phyloP scores from a whole-genome alignment of 2,113 vertebrate species.

The Sturnus vulgaris region DNA sequence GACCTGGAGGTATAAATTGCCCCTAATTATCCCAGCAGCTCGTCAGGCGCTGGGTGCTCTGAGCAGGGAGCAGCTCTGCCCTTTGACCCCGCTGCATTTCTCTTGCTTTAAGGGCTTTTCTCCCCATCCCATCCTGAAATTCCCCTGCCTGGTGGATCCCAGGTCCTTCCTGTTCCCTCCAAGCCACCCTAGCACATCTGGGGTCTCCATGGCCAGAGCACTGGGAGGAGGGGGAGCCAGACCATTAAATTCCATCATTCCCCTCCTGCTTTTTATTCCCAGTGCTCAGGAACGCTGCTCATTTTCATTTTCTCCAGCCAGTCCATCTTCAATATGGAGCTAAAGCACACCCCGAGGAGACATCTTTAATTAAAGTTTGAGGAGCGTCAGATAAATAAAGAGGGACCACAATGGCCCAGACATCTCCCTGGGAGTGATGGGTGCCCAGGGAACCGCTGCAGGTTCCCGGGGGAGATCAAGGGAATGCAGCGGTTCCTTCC shows the following conservation, averaged over 20 bases:
- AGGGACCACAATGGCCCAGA: background rate
- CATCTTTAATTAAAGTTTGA: constrained; percentile 45
- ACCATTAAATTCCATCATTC: background rate
- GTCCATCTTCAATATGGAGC: background rate
- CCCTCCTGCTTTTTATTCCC: background rate
- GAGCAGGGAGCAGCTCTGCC: constrained; percentile 16
- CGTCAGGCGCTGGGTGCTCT: background rate
- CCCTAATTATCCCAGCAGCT: constrained; percentile 51
- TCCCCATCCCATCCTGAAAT: background rate
- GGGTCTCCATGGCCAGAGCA: background rate
- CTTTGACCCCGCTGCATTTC: constrained; percentile 34
- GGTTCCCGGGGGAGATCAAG: constrained; percentile 45
- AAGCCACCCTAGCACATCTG: background rate
- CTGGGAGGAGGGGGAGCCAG: rapidly evolving
- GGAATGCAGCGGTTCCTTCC: constrained; percentile 9
- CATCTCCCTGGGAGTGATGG: background rate
- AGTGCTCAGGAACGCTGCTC: background rate
- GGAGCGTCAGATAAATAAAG: constrained; percentile 18
- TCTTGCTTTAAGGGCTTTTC: constrained; percentile 43
- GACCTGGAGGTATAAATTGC: constrained; percentile 64
- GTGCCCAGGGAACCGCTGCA: background rate
- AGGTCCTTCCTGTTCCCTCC: background rate
- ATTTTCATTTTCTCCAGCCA: constrained; percentile 8
- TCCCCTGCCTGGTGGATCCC: background rate
- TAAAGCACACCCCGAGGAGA: background rate